Conservation (phyloP, 1,140 invertebrate genomes). For the Ceratina calcarata region DNA sequence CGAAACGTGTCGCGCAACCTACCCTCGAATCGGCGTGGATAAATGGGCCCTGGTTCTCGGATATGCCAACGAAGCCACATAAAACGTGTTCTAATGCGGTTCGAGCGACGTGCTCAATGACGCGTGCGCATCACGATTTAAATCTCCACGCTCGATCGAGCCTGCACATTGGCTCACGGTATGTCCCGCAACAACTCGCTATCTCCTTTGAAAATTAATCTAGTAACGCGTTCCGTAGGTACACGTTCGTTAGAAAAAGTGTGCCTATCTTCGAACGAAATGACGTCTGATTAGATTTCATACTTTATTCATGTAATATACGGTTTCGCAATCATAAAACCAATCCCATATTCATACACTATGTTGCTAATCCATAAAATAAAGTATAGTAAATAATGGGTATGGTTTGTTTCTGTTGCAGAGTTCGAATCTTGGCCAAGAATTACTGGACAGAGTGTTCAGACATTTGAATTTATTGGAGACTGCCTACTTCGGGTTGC, state of each 20-base stretch:
- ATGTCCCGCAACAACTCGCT: too few species aligned
- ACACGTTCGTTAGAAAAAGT: too few species aligned
- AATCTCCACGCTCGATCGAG: slow-evolving; percentile 46
- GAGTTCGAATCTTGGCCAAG: slow-evolving; percentile 91
- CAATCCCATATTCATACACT: too few species aligned
- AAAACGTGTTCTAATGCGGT: slow-evolving; percentile 29
- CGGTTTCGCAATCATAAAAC: too few species aligned
- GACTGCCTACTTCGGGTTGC: slow-evolving; percentile 95
- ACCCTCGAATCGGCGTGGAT: slow-evolving; percentile 11
- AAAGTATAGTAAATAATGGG: slow-evolving; percentile 6
- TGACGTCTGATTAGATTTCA: too few species aligned
- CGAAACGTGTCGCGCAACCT: slow-evolving; percentile 33
- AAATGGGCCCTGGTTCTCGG: background rate
- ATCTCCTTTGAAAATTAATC: too few species aligned
- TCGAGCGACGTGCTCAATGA: slow-evolving; percentile 46
- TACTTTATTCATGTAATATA: too few species aligned
- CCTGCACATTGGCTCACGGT: background rate
- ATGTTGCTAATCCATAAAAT: slow-evolving; percentile 14
- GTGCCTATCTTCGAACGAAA: too few species aligned
- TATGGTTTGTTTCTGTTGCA: slow-evolving; percentile 80
- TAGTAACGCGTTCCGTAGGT: too few species aligned
- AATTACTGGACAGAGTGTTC: slow-evolving; percentile 92
- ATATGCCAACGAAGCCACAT: background rate
- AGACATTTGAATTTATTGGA: slow-evolving; percentile 94
- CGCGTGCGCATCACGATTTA: slow-evolving; percentile 49